These are phyloP conservation scores for Chaetorhynchus papuensis DNA, from an alignment of 2,113 vertebrate genomes.

Conservation along the genomic window DNA sequence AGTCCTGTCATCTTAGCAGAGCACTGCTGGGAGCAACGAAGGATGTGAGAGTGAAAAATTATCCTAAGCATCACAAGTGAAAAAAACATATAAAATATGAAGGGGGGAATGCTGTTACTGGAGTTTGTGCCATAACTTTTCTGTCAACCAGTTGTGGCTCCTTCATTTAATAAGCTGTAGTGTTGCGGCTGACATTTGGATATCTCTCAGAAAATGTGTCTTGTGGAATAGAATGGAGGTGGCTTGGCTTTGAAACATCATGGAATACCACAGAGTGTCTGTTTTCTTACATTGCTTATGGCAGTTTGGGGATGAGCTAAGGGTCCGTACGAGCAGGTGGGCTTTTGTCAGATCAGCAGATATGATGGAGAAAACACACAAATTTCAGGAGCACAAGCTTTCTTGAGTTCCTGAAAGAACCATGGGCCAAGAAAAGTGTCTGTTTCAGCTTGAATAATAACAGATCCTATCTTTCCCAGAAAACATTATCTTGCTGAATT, in stretches of 20 bases:
- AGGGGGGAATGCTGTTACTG: neutral
- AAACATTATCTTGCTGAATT: neutral
- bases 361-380: neutral
- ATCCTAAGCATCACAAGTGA: neutral
- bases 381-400: neutral
- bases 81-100: neutral
- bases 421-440: neutral
- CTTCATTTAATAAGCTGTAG: neutral
- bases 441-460: neutral
- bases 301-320: neutral
- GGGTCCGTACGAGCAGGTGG: neutral
- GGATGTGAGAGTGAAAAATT: neutral
- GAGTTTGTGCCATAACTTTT: neutral
- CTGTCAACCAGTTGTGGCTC: neutral
- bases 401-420: neutral
- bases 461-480: neutral
- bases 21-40: neutral
- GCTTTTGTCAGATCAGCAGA: neutral
- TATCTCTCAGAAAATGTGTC: neutral
- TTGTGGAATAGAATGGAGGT: neutral
- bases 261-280: too few species aligned
- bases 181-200: neutral
- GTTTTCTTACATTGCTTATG: neutral
- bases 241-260: neutral
- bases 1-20: neutral